Evolutionary conservation across 53 echinoderm and acorn worm species (phyloP).

Genomic region (Echinometra lucunter): DNA sequence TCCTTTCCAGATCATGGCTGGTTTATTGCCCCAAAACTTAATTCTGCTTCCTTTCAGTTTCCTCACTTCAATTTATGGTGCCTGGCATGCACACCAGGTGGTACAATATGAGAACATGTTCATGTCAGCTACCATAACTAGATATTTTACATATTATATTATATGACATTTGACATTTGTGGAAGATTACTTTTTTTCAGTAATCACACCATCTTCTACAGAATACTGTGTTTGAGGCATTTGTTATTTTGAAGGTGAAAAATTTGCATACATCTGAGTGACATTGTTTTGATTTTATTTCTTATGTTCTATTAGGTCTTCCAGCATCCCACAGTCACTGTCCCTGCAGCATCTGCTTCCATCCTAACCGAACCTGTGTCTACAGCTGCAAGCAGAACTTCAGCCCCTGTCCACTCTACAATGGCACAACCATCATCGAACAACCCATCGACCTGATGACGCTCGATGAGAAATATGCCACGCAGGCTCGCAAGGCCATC

Average conservation of each 20-base stretch:
- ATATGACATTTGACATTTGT: background rate
- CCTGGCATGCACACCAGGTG: background rate
- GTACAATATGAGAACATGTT: background rate
- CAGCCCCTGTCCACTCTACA: constrained; percentile 68
- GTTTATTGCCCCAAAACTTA: too few species aligned
- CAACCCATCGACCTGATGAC: constrained; percentile 72
- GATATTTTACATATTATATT: too few species aligned
- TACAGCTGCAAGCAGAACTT: constrained; percentile 59
- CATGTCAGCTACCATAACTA: background rate
- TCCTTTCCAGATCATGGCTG: background rate
- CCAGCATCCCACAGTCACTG: constrained; percentile 90
- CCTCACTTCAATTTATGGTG: too few species aligned
- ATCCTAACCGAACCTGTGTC: constrained; percentile 58
- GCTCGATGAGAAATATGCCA: constrained; percentile 56
- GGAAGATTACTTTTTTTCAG: background rate
- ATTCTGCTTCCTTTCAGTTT: too few species aligned
- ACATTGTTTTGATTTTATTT: background rate
- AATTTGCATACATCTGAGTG: background rate
- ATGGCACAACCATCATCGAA: constrained; percentile 70
- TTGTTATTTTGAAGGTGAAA: background rate
- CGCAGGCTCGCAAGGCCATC: constrained; percentile 58
- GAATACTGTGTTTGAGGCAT: background rate
- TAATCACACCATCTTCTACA: too few species aligned
- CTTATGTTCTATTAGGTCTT: constrained; percentile 40
- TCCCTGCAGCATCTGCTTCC: constrained; percentile 72